Evolutionary conservation across 2,113 vertebrate species (phyloP).

Genomic region (Serilophus lunatus): DNA sequence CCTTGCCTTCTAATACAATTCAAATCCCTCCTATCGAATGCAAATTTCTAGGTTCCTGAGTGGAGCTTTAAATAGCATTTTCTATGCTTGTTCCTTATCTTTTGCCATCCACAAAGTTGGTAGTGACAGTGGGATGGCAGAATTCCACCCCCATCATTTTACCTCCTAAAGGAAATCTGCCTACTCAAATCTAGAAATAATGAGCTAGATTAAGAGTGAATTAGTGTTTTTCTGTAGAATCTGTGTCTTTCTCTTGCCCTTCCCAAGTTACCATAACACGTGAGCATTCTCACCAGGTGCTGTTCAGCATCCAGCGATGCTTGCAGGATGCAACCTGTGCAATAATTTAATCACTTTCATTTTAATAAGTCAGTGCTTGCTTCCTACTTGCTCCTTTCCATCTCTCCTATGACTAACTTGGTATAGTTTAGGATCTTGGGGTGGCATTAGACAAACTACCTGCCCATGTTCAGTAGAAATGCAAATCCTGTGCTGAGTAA

Average conservation of each 20-base stretch:
- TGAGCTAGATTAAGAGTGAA: conserved; percentile 33
- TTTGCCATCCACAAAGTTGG: conserved; percentile 55
- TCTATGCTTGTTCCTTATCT: conserved; percentile 46
- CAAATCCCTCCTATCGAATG: conserved; percentile 68
- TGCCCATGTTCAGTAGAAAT: not conserved
- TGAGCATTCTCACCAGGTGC: not conserved
- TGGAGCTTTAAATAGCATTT: conserved; percentile 50
- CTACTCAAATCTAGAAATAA: conserved; percentile 41
- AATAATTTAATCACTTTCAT: conserved; percentile 6
- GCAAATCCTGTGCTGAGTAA: not conserved
- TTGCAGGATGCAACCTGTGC: not conserved
- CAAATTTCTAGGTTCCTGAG: conserved; percentile 54
- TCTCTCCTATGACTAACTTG: not conserved
- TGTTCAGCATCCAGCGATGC: not conserved
- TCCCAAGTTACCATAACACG: not conserved
- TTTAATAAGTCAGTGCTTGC: not conserved
- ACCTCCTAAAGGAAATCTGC: conserved; percentile 41
- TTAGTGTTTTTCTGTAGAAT: conserved; percentile 6
- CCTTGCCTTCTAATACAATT: conserved; percentile 57
- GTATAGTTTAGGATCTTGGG: not conserved
- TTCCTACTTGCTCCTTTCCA: not conserved
- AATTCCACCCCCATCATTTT: not conserved
- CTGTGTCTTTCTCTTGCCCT: not conserved
- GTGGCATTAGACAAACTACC: not conserved
- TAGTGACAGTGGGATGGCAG: conserved; percentile 19